A percentile compares a stretch with the other conserved stretches of the same genome.
Conservation (phyloP, 2,113 vertebrate species). For the Chiloscyllium plagiosum region DNA sequence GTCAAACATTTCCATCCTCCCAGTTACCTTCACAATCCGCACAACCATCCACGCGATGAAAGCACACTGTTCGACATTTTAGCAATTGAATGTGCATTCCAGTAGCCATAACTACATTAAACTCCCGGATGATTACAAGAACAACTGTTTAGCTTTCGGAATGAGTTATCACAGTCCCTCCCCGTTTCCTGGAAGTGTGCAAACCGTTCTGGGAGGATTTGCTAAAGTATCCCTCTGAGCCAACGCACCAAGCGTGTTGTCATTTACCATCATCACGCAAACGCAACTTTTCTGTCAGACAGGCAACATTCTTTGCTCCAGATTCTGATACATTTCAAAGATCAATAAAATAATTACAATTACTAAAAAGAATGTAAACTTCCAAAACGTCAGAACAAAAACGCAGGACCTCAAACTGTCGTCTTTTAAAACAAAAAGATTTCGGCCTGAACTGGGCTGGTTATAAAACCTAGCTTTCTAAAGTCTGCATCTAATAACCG, state of each 20-base stretch:
- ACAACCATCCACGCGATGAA: background rate
- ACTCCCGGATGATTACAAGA: background rate
- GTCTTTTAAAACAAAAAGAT: background rate
- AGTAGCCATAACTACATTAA: background rate
- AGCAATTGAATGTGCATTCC: background rate
- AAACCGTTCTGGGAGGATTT: background rate
- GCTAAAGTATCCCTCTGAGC: background rate
- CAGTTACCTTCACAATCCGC: background rate
- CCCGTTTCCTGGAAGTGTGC: background rate
- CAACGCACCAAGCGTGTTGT: background rate
- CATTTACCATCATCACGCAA: background rate
- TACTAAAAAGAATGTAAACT: background rate
- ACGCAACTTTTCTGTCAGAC: background rate
- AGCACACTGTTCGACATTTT: background rate
- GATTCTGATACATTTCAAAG: background rate
- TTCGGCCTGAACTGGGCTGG: background rate
- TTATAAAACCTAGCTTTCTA: slow-evolving; percentile 11
- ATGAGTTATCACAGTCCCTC: background rate
- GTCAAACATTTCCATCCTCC: background rate
- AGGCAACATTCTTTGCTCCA: background rate
- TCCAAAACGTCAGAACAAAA: background rate
- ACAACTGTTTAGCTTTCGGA: background rate
- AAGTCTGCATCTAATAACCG: background rate
- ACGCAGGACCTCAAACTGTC: background rate
- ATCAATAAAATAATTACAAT: background rate